Base-by-base conservation (phyloP, 2,113 vertebrate genomes). In the Hemichromis elongatus region DNA sequence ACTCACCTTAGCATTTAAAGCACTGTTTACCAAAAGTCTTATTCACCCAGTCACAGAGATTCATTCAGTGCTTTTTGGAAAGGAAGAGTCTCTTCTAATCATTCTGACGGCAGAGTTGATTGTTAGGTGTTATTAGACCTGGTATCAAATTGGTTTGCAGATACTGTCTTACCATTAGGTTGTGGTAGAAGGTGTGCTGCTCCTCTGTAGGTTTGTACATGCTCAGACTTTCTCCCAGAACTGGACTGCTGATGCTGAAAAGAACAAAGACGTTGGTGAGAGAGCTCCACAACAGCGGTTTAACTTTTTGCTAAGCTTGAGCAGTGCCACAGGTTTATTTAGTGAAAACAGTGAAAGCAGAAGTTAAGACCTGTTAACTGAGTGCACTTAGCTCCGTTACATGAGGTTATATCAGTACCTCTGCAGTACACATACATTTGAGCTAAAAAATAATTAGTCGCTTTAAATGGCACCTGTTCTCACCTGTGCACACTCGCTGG, bases 211-310 rank as follows among this genome's bases (percentile, higher is more conserved):
- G 93, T 87, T 91, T 90, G 82, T 90, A 95, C 95, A 96, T 90
- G 81, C 92, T 95, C 53, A 77, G 59, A 18, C 92, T 95, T 77
- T 96, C 97, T 12, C 96, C 96, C 59, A 94, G 86, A 42, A 95
- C 91, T 3, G 95, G 92, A 88, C 94, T 93, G 90, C 57, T 89
- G 54, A 26, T 63, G 77, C 77, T 33, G 3, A 40, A 78, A 30
- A 47, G 6, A 50, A 16, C 68, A 59, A 50, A 80, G 11, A 61
- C 3, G 11, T 5, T 75, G 70, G 16, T 75, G 45, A 50, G 9
- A 75, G 10, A 75, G 26, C 70, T 30, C 26, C 45, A 73, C 42
- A 50, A 28, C 42, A 70, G 40, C 2, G 1, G 37, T 21, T 26
- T 45, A 45, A 70, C 66, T 70, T 45, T 26, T 26, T 0, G 9